phyloP scores from a whole-genome alignment of 2,113 vertebrate species.

The Stomatorhinus ivindoensis region DNA sequence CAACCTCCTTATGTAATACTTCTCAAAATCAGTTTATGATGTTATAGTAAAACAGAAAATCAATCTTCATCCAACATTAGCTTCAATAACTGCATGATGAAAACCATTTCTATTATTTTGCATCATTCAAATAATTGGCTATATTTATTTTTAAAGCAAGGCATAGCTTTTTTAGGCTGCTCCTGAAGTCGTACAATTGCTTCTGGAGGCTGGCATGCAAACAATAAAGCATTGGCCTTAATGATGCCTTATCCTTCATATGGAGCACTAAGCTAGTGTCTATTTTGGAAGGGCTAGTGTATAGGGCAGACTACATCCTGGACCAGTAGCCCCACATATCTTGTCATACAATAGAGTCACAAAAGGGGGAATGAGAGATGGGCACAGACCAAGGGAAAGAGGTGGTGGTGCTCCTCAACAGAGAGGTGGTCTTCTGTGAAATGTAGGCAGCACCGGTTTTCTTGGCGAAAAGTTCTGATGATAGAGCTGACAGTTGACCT shows the following conservation, averaged over 20 bases:
- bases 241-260: neutral
- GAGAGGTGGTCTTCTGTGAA: no score
- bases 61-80: neutral
- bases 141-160: neutral
- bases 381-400: no score
- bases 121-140: neutral
- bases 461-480: no score
- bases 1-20: neutral
- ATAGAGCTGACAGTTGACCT: no score
- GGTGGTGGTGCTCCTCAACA: no score
- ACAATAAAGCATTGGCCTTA: neutral
- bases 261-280: neutral
- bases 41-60: neutral
- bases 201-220: neutral
- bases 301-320: neutral
- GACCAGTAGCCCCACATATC: neutral
- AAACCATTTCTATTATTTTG: neutral
- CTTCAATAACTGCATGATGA: neutral
- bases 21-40: neutral
- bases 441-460: no score
- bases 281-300: neutral
- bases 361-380: neutral
- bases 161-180: neutral
- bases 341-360: neutral
- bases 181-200: neutral